Evolutionary conservation across 2,888 invertebrate genomes (phyloP).

Genomic region (Tortricodes alternella): DNA sequence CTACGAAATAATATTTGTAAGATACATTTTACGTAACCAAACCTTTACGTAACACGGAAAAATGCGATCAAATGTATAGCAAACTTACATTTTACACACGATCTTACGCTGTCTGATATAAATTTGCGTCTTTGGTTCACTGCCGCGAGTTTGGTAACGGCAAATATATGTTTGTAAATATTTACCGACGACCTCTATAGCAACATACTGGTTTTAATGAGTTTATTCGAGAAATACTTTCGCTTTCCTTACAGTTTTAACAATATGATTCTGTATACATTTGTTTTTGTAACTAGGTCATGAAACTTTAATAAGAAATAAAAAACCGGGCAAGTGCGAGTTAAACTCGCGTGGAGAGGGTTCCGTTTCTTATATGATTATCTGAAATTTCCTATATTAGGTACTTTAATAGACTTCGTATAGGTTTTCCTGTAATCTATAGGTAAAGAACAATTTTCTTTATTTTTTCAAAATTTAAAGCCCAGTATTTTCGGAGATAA

Average conservation of each 20-base stretch:
- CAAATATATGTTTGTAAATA: constrained; percentile 4
- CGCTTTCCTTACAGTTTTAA: constrained; percentile 7
- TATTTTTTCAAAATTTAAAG: too few relatives aligned
- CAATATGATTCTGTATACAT: background rate
- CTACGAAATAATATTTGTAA: background rate
- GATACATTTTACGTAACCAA: constrained; percentile 8
- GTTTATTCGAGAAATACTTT: constrained; percentile 11
- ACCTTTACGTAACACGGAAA: background rate
- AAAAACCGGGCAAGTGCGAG: too few relatives aligned
- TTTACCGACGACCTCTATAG: background rate
- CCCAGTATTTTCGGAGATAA: too few relatives aligned
- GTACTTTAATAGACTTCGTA: too few relatives aligned
- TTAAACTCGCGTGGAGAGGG: too few relatives aligned
- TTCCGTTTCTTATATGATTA: too few relatives aligned
- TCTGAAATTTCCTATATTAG: too few relatives aligned
- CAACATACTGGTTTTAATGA: background rate
- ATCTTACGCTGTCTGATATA: background rate
- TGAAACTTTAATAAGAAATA: too few relatives aligned
- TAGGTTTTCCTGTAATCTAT: too few relatives aligned
- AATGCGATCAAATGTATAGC: background rate
- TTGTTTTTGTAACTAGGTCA: too few relatives aligned
- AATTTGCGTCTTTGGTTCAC: background rate
- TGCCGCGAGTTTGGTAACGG: background rate
- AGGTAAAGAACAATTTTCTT: too few relatives aligned
- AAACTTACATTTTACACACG: constrained; percentile 1